phyloP scores from a whole-genome alignment of 2,888 invertebrate genomes.

The Phyto melanocephala region DNA sequence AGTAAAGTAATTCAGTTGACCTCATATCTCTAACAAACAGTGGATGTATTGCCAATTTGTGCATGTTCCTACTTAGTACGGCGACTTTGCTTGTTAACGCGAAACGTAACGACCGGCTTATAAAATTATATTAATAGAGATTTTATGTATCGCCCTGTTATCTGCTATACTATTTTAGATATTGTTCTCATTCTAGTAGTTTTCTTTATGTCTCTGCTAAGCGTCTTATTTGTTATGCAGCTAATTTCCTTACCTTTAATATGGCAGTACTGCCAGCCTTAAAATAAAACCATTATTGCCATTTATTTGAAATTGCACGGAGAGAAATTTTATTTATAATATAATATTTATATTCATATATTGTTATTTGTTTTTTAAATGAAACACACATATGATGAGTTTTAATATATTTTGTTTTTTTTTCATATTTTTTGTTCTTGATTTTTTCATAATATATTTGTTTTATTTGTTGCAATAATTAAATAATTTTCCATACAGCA shows the following conservation, averaged over 20 bases:
- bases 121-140: too few species aligned
- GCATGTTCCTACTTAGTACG: too few species aligned
- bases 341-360: slow-evolving; percentile 51
- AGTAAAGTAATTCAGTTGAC: too few species aligned
- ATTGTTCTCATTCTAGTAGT: not conserved
- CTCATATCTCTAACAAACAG: too few species aligned
- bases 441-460: slow-evolving; percentile 38
- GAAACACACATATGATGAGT: slow-evolving; percentile 59
- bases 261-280: not conserved
- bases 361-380: slow-evolving; percentile 44
- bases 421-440: slow-evolving; percentile 24
- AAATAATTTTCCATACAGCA: slow-evolving; percentile 30
- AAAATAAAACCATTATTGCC: slow-evolving; percentile 36
- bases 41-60: too few species aligned
- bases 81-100: too few species aligned
- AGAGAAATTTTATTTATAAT: slow-evolving; percentile 62
- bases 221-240: not conserved
- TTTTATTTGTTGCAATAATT: slow-evolving; percentile 50
- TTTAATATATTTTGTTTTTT: slow-evolving; percentile 54
- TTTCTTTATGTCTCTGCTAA: not conserved
- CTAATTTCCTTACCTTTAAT: slow-evolving; percentile 26
- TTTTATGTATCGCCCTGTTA: not conserved
- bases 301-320: slow-evolving; percentile 62
- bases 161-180: not conserved
- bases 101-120: too few species aligned